Evolutionary conservation across 1,140 invertebrate species (phyloP).

Genomic region (Cyphomyrmex costatus): DNA sequence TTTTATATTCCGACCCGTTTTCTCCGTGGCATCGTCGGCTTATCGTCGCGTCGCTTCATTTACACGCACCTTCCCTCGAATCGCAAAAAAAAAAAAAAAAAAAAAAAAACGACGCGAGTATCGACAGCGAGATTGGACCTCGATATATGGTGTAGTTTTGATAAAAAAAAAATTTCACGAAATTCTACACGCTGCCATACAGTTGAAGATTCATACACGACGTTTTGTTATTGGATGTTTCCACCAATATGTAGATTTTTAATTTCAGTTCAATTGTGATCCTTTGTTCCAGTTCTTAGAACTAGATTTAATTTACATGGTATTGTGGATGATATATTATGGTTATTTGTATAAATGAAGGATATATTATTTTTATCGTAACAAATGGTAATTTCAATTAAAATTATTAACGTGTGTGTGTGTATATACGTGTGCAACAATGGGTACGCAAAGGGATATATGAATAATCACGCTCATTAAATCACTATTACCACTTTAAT

Average conservation of each 20-base stretch:
- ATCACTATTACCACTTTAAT: conserved; percentile 49
- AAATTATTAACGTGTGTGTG: conserved; percentile 16
- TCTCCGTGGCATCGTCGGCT: neutral
- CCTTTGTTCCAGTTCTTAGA: too few relatives aligned
- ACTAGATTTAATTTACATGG: too few relatives aligned
- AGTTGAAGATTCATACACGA: neutral
- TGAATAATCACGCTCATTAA: conserved; percentile 59
- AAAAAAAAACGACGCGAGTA: too few relatives aligned
- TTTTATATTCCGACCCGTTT: neutral
- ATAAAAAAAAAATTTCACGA: neutral
- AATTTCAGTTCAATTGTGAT: too few relatives aligned
- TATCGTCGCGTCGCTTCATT: neutral
- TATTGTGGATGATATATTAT: neutral
- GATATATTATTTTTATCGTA: conserved; percentile 10
- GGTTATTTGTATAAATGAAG: neutral
- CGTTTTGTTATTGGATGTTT: neutral
- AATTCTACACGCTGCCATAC: neutral
- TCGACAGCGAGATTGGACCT: conserved; percentile 26
- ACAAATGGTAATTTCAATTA: conserved; percentile 40
- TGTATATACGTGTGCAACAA: conserved; percentile 27
- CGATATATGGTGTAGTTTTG: neutral
- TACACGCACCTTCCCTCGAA: neutral
- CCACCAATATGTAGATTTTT: too few relatives aligned
- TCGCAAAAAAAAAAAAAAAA: conserved; percentile 1
- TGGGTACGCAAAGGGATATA: conserved; percentile 37